Base-by-base conservation (phyloP, 2,888 invertebrate species). In the Macrostomum cliftonense region DNA sequence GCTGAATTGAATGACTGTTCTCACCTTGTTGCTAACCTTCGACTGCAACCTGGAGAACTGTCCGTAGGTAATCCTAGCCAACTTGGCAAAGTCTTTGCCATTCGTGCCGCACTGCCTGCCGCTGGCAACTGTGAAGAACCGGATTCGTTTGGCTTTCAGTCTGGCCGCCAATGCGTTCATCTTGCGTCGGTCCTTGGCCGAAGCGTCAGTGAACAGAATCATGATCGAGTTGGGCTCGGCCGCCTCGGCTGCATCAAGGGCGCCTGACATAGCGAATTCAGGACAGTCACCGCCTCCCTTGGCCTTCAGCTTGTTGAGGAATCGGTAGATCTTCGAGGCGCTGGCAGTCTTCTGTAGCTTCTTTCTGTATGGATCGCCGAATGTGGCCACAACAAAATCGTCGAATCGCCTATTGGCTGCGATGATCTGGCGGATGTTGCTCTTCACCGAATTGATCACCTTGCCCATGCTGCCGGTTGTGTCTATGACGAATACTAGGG, bases 401-500 rank as follows among this genome's bases (percentile, higher is more conserved):
- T 54, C 16, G 17, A 40, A 17, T 40, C 40, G 28, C 28, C 9
- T 28, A 28, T 28, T 28, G 28, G 28, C 28, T 7, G 28, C 28
- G 28, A 28, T 28, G 28, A 28, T 28, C 9, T 28, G 4, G 28
- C 28, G 28, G 28, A 28, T 28, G 28, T 28, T 28, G 28, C 9
- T 28, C 36, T 54, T 54, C 1, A 60, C 57, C 7, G 57, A 57
- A 0, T 47, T 50, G 12, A 59, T 46, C 14, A 57, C 57, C 12
- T 54, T 50, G 11, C 55, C 54, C 55, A 57, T 58, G 1, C 58
- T 57, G 13, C 55, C 56, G 1, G 57, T 58, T 1, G 54, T 57
- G 42, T 60, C 60, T 28, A 60, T 59, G 2, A 59, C 59, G 52
- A 60, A 58, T 11, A 58, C 58, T 2, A 60, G 48, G 7, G 60